Percentiles rank a stretch among this genome's conserved stretches.
These are phyloP conservation scores for Scolopax bukidnonensis DNA, from an alignment of 2,797 vertebrate species.

Conservation along the genomic window DNA sequence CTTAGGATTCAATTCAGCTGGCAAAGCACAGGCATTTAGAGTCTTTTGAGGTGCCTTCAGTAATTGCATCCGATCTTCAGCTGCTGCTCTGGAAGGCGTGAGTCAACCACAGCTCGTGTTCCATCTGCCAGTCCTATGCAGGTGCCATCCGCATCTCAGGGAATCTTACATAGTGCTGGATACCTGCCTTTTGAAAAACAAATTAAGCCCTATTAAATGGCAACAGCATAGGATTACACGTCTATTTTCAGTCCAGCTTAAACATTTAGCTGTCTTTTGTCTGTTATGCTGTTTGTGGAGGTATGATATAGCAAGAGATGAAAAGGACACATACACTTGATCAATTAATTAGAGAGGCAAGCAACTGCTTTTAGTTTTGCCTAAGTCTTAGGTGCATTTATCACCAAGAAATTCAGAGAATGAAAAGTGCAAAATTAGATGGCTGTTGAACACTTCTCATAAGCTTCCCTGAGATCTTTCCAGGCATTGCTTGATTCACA, in stretches of 20 bases:
- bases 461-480: background rate
- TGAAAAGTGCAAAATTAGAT: background rate
- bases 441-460: background rate
- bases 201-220: background rate
- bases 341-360: background rate
- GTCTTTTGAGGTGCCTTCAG: background rate
- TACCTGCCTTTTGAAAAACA: background rate
- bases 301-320: background rate
- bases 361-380: background rate
- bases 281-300: background rate
- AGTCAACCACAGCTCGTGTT: background rate
- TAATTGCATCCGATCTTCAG: background rate
- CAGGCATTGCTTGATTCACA: background rate
- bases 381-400: background rate
- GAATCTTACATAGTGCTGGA: background rate
- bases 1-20: background rate
- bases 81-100: background rate
- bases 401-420: background rate
- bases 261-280: background rate
- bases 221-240: background rate
- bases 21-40: background rate
- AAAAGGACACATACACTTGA: background rate
- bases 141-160: background rate
- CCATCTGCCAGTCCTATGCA: background rate
- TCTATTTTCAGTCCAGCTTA: background rate